Conservation (phyloP, 2,888 invertebrate species). For the Emmelina monodactyla region DNA sequence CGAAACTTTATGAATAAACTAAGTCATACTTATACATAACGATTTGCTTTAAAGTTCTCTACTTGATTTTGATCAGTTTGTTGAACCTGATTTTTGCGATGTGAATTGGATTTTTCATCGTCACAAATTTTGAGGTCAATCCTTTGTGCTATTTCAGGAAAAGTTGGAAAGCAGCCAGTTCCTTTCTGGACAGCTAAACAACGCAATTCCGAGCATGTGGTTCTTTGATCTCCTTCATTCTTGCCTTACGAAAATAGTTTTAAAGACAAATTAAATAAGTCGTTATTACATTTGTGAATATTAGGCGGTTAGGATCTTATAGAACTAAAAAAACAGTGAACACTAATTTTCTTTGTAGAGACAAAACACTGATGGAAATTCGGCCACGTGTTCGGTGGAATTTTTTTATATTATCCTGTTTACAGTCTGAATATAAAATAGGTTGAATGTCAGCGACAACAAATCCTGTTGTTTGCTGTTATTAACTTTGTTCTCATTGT, state of each 20-base stretch:
- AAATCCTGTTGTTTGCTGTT: too few species aligned
- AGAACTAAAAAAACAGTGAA: too few species aligned
- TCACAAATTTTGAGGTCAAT: slow-evolving; percentile 44
- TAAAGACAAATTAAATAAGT: background rate
- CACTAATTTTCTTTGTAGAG: slow-evolving; percentile 33
- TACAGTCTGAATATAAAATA: background rate
- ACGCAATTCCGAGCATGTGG: slow-evolving; percentile 40
- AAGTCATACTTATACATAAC: too few species aligned
- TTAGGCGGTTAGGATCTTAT: background rate
- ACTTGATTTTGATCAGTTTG: too few species aligned
- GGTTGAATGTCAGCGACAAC: too few species aligned
- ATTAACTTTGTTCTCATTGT: too few species aligned
- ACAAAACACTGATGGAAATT: slow-evolving; percentile 25
- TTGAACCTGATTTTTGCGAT: too few species aligned
- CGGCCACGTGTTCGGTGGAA: slow-evolving; percentile 1
- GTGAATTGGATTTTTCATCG: slow-evolving; percentile 47
- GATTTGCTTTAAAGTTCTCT: too few species aligned
- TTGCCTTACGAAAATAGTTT: background rate
- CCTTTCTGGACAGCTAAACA: slow-evolving; percentile 30
- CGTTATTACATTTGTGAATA: slow-evolving; percentile 6
- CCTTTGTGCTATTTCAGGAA: slow-evolving; percentile 66
- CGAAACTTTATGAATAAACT: too few species aligned
- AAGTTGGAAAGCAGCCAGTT: slow-evolving; percentile 50
- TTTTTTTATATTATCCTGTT: background rate
- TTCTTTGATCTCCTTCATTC: slow-evolving; percentile 36